Conservation (phyloP, 2,888 invertebrate species). For the Melanchra persicariae region DNA sequence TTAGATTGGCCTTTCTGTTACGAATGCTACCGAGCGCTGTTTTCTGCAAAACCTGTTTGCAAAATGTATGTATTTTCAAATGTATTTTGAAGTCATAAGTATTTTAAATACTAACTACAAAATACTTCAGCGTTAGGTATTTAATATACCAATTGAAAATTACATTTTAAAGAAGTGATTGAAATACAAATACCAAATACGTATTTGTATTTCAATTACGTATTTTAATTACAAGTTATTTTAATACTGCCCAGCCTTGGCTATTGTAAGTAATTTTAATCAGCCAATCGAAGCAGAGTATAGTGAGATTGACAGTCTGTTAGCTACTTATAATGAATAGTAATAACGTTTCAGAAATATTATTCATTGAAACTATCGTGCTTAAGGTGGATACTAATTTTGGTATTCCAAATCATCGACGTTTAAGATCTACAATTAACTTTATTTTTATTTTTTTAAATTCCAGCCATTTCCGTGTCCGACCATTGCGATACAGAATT, state of each 20-base stretch:
- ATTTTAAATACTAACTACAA: too few species aligned
- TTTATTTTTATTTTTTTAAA: not conserved
- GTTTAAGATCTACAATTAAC: not conserved
- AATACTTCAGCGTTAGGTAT: too few species aligned
- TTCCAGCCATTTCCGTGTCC: not conserved
- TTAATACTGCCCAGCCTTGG: slow-evolving; percentile 26
- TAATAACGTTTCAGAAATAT: not conserved
- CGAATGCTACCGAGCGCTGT: too few species aligned
- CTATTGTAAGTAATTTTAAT: too few species aligned
- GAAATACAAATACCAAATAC: slow-evolving; percentile 19
- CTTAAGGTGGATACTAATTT: not conserved
- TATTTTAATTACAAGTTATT: slow-evolving; percentile 35
- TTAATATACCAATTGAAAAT: too few species aligned
- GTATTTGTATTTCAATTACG: slow-evolving; percentile 37
- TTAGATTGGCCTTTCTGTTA: too few species aligned
- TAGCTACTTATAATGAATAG: not conserved
- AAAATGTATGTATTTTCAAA: too few species aligned
- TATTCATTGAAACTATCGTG: not conserved
- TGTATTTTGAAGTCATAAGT: too few species aligned
- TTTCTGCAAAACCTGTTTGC: too few species aligned
- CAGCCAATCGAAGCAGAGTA: not conserved
- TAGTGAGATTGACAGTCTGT: too few species aligned
- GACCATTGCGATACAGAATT: slow-evolving; percentile 23
- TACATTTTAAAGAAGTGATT: too few species aligned
- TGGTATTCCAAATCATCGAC: too few species aligned